Evolutionary conservation across 1,140 invertebrate species (phyloP), one percentile per base, ranked within the genome.

Genomic region (Thrips palmi): DNA sequence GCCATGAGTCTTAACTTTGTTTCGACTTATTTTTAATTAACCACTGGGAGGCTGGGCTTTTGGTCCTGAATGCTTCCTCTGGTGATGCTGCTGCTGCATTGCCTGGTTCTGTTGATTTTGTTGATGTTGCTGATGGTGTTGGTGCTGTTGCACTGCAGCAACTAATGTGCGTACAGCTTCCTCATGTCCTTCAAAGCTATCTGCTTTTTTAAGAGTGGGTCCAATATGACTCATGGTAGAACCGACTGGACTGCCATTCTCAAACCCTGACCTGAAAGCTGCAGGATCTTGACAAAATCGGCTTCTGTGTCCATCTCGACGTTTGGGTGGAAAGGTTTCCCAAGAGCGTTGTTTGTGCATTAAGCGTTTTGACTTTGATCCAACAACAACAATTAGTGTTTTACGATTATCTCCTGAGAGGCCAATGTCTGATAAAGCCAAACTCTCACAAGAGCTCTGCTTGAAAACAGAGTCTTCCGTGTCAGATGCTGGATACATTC

Each of bases 121-220:
- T n/a, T n/a, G n/a, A n/a, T n/a, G n/a, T n/a, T n/a, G n/a, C n/a
- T n/a, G n/a, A n/a, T n/a, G n/a, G n/a, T n/a, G n/a, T n/a, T n/a
- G n/a, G n/a, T n/a, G n/a, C n/a, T n/a, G n/a, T 44, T 77, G 72
- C 0, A 77, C 72, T 14, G 72, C 73, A 11, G 72, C 71, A 2
- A 77, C 74, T 31, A 77, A 53, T 4, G 71, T 74, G 34, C 73
- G 60, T 3, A 77, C 73, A 4, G 73, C 72, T 47, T 77, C 73
- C 52, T 77, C 74, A 50, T 77, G 74, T 2, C 74, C 72, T 53
- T 74, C 71, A 49, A 74, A 74, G 48, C 70, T 73, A 46, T 74
- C 70, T 1, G 70, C 67, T 52, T 73, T 46, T 23, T 43, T 37
- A 27, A 27, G 25, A 27, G 25, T 10, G n/a, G 8, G 10, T 27